phyloP scores from a whole-genome alignment of 64 coral and sea anemone genomes.

The Trachythela sp. region DNA sequence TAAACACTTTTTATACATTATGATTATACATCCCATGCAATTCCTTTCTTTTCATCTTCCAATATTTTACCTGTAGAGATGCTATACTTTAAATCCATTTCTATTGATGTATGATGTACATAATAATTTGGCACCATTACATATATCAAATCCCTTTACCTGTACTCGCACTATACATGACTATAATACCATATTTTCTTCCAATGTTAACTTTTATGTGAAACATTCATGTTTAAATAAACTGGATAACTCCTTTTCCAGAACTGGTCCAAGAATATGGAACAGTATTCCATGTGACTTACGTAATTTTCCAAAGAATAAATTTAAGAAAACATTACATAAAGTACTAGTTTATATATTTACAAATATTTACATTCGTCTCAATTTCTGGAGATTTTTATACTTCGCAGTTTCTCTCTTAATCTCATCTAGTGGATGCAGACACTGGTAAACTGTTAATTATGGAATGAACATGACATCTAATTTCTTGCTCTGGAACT shows the following conservation, averaged over 20 bases:
- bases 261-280: too few relatives aligned
- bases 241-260: background rate
- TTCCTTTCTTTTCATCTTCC: background rate
- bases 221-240: slow-evolving; percentile 1
- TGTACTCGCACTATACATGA: background rate
- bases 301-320: too few relatives aligned
- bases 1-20: background rate
- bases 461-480: too few relatives aligned
- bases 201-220: background rate
- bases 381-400: too few relatives aligned
- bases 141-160: slow-evolving; percentile 11
- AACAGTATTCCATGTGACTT: too few relatives aligned
- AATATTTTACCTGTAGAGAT: slow-evolving; percentile 7
- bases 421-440: too few relatives aligned
- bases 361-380: too few relatives aligned
- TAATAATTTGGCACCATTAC: background rate
- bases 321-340: too few relatives aligned
- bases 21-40: slow-evolving; percentile 16
- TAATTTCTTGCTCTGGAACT: too few relatives aligned
- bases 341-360: too few relatives aligned
- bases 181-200: slow-evolving; percentile 32
- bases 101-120: background rate
- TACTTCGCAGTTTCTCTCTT: too few relatives aligned
- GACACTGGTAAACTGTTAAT: too few relatives aligned
- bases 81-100: slow-evolving; percentile 18